A percentile compares a stretch with the other conserved stretches of the same genome.
Evolutionary conservation across 35 echinoderm and acorn worm species (phyloP).

Genomic region (Chiridota heheva): DNA sequence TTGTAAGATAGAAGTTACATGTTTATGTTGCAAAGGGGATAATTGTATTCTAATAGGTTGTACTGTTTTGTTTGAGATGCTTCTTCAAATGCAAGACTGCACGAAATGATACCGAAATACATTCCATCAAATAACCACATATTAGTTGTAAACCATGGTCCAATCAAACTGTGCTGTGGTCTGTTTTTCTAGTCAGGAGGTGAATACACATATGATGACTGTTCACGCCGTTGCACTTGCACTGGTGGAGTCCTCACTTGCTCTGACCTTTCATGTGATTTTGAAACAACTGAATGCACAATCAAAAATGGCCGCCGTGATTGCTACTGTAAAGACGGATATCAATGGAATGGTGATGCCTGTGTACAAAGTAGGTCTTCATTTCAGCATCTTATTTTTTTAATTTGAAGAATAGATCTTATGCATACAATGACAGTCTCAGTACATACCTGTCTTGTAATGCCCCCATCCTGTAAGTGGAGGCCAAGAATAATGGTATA

Average conservation of each 20-base stretch:
- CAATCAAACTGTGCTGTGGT: too few species aligned
- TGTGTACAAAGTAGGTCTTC: conserved; percentile 29
- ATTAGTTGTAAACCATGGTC: too few species aligned
- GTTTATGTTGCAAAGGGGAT: too few species aligned
- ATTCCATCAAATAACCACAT: too few species aligned
- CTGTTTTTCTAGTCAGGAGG: conserved; percentile 12
- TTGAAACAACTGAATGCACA: conserved; percentile 25
- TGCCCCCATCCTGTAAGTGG: too few species aligned
- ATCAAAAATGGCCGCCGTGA: conserved; percentile 23
- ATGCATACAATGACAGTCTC: not conserved
- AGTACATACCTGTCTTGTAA: not conserved
- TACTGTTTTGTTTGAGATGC: too few species aligned
- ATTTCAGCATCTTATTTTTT: not conserved
- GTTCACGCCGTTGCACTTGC: conserved; percentile 36
- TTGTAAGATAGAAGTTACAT: too few species aligned
- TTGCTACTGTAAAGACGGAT: conserved; percentile 54
- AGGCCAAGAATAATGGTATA: too few species aligned
- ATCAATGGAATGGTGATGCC: conserved; percentile 43
- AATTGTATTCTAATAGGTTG: too few species aligned
- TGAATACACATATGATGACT: conserved; percentile 19
- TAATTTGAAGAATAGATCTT: not conserved
- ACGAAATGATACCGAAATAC: too few species aligned
- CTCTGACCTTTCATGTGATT: not conserved
- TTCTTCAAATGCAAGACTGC: too few species aligned
- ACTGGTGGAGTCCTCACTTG: conserved; percentile 2